Evolutionary conservation across 2,797 vertebrate species (phyloP).

Genomic region (Parotocinclus haroldoi): DNA sequence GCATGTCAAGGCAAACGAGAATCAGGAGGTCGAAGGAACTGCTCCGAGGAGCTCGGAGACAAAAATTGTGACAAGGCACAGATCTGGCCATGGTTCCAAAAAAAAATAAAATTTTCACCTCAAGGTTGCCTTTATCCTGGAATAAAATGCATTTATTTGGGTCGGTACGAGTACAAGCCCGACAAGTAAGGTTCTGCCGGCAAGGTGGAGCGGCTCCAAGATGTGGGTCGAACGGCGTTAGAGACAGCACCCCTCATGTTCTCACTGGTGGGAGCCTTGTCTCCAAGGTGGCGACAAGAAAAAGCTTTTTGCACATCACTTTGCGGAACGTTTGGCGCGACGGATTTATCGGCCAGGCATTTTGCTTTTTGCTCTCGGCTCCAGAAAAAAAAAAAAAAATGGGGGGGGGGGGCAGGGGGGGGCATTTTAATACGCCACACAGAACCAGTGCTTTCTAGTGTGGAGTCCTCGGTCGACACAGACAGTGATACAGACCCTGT

Average conservation of each 20-base stretch:
- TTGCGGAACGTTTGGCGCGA: too few relatives aligned
- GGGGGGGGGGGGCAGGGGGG: not conserved
- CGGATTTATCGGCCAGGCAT: too few relatives aligned
- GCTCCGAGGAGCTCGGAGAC: too few relatives aligned
- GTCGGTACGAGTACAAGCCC: too few relatives aligned
- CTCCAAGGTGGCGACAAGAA: slow-evolving; percentile 1
- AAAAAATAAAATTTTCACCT: too few relatives aligned
- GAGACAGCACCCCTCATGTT: not conserved
- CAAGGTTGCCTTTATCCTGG: too few relatives aligned
- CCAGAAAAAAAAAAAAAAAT: not conserved
- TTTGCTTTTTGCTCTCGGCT: not conserved
- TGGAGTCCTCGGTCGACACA: slow-evolving; percentile 1
- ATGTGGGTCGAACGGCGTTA: not conserved
- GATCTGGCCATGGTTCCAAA: too few relatives aligned
- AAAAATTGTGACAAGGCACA: too few relatives aligned
- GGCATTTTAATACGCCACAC: not conserved
- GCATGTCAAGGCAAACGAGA: too few relatives aligned
- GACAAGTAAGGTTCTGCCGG: too few relatives aligned
- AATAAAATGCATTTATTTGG: too few relatives aligned
- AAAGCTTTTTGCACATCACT: slow-evolving; percentile 15
- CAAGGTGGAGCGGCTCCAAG: not conserved
- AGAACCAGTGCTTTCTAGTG: not conserved
- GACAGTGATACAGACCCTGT: slow-evolving; percentile 3
- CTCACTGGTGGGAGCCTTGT: not conserved
- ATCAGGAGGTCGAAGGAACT: too few relatives aligned